These are phyloP conservation scores for Camelus bactrianus DNA, from an alignment of 2,113 vertebrate species.

Conservation along the genomic window DNA sequence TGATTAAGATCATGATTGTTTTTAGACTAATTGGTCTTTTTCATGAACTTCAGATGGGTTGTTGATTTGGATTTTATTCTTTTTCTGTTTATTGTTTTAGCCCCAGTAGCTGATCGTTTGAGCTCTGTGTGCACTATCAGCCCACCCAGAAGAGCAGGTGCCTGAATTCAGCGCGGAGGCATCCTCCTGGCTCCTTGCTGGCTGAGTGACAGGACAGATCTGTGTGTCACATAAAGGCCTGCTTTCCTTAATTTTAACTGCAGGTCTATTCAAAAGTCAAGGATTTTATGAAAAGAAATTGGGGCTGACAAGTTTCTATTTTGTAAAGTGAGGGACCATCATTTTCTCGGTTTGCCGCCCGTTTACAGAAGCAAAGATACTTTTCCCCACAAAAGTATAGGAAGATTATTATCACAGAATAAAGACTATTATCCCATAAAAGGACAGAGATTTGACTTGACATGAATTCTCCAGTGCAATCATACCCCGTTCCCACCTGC, in stretches of 20 bases:
- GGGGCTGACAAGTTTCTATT: background rate
- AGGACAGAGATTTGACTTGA: background rate
- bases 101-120: background rate
- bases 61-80: slow-evolving; percentile 7
- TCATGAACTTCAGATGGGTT: background rate
- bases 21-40: background rate
- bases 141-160: background rate
- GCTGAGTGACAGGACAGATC: background rate
- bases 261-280: background rate
- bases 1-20: background rate
- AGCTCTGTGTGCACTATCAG: background rate
- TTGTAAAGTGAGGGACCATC: background rate
- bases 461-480: background rate
- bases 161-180: background rate
- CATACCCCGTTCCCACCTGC: slow-evolving; percentile 63
- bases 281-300: slow-evolving; percentile 31
- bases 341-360: background rate
- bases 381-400: background rate
- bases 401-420: background rate
- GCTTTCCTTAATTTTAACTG: background rate
- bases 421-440: background rate
- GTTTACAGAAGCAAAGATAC: background rate
- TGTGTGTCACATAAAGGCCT: background rate
- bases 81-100: background rate
- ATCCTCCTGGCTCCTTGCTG: background rate